These are phyloP conservation scores for Coryphaenoides rupestris DNA, from an alignment of 2,113 vertebrate genomes.

Conservation along the genomic window DNA sequence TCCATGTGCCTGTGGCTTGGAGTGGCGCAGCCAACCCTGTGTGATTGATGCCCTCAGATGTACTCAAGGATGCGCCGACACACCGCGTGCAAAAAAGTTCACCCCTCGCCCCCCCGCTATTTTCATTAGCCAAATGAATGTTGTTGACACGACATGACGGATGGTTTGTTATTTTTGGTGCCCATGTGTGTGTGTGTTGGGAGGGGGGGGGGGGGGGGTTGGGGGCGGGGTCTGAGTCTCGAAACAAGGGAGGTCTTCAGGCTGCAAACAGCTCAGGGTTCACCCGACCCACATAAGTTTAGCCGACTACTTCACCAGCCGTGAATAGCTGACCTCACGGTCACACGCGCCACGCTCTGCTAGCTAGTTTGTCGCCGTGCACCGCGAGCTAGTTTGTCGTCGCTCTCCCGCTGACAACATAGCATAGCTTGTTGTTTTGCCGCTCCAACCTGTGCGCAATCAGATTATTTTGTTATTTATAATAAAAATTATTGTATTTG, in stretches of 20 bases:
- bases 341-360: neutral
- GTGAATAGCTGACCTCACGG: constrained; percentile 32
- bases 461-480: no score
- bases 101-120: constrained; percentile 36
- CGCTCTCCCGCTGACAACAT: neutral
- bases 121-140: constrained; percentile 64
- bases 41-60: constrained; percentile 49
- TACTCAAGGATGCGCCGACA: constrained; percentile 54
- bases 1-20: constrained; percentile 31
- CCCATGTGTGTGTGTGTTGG: constrained; percentile 6
- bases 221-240: no score
- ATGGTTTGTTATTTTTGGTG: constrained; percentile 51
- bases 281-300: constrained; percentile 1
- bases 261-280: constrained; percentile 14
- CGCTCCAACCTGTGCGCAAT: no score
- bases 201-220: neutral
- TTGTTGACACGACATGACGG: constrained; percentile 56
- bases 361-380: no score
- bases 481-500: no score
- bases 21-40: constrained; percentile 10
- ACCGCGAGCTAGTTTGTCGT: constrained; percentile 3
- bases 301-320: constrained; percentile 16
- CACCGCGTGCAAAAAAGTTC: constrained; percentile 6
- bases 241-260: constrained; percentile 41
- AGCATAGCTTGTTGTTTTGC: no score